Conservation (phyloP, 2,888 invertebrate species). For the Antheraea assamensis region DNA sequence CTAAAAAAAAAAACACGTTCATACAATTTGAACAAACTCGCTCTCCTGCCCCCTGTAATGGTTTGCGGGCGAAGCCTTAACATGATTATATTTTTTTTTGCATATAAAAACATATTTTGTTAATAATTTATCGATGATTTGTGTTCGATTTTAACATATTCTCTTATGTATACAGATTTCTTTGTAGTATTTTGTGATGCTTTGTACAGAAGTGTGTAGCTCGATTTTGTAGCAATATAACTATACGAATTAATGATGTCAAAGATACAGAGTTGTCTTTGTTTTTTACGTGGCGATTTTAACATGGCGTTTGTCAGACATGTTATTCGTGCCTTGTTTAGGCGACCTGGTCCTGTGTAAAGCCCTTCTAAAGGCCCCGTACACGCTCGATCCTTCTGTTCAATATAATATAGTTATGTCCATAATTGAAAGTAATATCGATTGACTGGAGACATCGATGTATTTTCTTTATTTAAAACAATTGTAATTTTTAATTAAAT, state of each 20-base stretch:
- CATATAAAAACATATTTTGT: conserved; percentile 74
- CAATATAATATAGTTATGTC: not conserved
- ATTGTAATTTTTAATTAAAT: not conserved
- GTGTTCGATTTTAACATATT: conserved; percentile 67
- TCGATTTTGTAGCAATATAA: conserved; percentile 50
- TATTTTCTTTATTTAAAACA: not conserved
- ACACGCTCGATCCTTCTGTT: not conserved
- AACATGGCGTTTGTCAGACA: not conserved
- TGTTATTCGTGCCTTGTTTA: conserved; percentile 1
- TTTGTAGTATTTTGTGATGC: conserved; percentile 74
- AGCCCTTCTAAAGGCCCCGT: not conserved
- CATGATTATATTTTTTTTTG: conserved; percentile 51
- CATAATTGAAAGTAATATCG: not conserved
- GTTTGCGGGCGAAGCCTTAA: conserved; percentile 44
- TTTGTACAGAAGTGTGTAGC: conserved; percentile 58
- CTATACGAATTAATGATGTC: conserved; percentile 34
- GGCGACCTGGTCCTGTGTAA: not conserved
- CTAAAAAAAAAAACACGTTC: conserved; percentile 42
- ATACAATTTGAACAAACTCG: conserved; percentile 37
- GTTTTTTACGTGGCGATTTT: not conserved
- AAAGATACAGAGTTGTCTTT: conserved; percentile 12
- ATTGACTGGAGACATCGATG: not conserved
- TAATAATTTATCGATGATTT: conserved; percentile 71
- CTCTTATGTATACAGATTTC: conserved; percentile 62
- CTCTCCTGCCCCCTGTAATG: conserved; percentile 30